phyloP scores from a whole-genome alignment of 2,888 invertebrate species.

The Cancer borealis region DNA sequence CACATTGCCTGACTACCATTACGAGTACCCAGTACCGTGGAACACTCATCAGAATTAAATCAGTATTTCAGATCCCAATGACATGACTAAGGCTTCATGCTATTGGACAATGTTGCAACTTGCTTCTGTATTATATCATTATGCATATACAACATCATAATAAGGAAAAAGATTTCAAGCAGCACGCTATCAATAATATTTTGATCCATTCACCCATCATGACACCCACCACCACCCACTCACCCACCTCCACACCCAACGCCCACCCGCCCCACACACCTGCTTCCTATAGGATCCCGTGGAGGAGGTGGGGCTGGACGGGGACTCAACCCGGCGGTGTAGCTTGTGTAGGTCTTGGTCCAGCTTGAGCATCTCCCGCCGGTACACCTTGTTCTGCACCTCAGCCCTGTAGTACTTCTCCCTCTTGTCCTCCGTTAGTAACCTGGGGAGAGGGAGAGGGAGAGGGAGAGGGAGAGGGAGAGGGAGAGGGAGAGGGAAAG shows the following conservation, averaged over 20 bases:
- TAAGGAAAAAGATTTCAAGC: no score
- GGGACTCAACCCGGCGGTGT: constrained; percentile 83
- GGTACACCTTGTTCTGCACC: constrained; percentile 94
- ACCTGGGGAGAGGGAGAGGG: constrained; percentile 80
- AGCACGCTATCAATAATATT: no score
- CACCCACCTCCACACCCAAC: not conserved
- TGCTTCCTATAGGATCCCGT: constrained; percentile 22
- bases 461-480: not conserved
- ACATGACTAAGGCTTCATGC: not conserved
- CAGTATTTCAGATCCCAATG: not conserved
- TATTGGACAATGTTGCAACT: not conserved
- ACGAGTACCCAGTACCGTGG: not conserved
- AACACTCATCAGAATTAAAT: not conserved
- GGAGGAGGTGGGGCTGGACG: constrained; percentile 67
- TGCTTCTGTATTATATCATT: not conserved
- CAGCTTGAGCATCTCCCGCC: constrained; percentile 88
- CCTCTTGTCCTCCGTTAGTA: constrained; percentile 89
- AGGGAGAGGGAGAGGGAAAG: not conserved
- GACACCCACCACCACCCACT: not conserved
- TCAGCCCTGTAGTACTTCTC: constrained; percentile 92
- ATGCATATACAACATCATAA: not conserved
- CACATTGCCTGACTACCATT: not conserved
- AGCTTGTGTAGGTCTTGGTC: constrained; percentile 89
- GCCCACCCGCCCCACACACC: not conserved
- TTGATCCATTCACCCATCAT: not conserved